Conservation (phyloP, 2,113 vertebrate genomes). For the Ailuropoda melanoleuca region DNA sequence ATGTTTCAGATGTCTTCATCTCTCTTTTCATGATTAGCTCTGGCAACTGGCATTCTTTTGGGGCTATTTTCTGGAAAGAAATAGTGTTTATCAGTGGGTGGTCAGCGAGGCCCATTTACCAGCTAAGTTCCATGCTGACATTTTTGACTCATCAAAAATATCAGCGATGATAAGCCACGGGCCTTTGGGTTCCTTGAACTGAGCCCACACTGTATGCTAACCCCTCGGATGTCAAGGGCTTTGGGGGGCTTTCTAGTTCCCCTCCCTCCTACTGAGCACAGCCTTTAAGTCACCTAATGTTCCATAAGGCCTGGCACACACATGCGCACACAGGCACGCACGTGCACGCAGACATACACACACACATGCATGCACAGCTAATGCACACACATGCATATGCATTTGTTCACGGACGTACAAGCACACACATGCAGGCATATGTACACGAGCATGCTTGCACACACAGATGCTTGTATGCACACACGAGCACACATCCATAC, state of each 20-base stretch:
- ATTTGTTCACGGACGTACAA: no score
- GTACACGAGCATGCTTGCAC: no score
- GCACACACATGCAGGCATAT: no score
- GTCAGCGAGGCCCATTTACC: background rate
- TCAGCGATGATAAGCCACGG: fast-evolving
- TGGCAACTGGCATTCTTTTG: background rate
- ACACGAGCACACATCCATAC: background rate
- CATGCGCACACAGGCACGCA: fast-evolving
- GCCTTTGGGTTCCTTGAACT: background rate
- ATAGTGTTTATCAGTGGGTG: background rate
- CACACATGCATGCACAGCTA: background rate
- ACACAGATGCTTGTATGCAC: background rate
- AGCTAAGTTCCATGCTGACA: background rate
- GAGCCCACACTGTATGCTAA: background rate
- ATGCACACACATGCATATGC: background rate
- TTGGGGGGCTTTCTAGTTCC: background rate
- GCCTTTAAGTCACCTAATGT: background rate
- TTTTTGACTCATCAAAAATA: background rate
- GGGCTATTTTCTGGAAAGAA: background rate
- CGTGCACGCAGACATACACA: no score
- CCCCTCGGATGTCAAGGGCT: background rate
- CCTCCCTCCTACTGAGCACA: fast-evolving
- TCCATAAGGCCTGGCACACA: background rate
- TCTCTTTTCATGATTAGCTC: background rate
- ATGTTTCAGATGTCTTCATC: background rate